Evolutionary conservation across 2,888 invertebrate genomes (phyloP).

Genomic region (Drosophila anomalipes): DNA sequence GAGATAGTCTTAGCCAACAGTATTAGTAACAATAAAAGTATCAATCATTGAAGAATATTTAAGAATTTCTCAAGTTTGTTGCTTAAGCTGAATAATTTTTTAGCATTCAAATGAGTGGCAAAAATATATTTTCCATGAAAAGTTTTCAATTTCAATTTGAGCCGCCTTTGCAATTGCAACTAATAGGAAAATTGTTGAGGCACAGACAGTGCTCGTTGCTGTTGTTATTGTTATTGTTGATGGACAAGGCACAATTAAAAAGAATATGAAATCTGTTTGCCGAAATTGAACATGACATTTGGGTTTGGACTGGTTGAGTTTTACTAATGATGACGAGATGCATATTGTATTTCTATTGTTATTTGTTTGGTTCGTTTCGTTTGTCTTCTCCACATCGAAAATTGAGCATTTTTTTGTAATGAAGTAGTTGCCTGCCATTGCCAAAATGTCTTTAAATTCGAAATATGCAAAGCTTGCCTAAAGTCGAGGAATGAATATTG

Average conservation of each 20-base stretch:
- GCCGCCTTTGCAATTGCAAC: constrained; percentile 13
- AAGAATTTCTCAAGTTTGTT: neutral
- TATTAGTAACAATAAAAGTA: neutral
- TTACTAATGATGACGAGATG: constrained; percentile 57
- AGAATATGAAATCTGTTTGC: constrained; percentile 56
- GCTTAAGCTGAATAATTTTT: neutral
- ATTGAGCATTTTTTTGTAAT: constrained; percentile 11
- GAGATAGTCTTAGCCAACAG: neutral
- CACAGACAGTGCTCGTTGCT: neutral
- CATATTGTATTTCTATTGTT: constrained; percentile 38
- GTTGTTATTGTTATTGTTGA: constrained; percentile 30
- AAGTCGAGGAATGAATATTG: constrained; percentile 5
- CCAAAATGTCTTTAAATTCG: constrained; percentile 27
- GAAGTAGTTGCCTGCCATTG: constrained; percentile 32
- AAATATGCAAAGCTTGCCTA: neutral
- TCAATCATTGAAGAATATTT: neutral
- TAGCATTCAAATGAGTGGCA: neutral
- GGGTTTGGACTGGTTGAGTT: constrained; percentile 25
- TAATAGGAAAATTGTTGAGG: constrained; percentile 8
- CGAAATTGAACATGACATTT: constrained; percentile 69
- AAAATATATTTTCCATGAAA: neutral
- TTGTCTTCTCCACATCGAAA: constrained; percentile 10
- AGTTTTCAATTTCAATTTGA: constrained; percentile 4
- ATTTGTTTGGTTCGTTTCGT: constrained; percentile 4
- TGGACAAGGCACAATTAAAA: constrained; percentile 63